These are phyloP conservation scores for Carpatolechia fugitivella DNA, from an alignment of 2,888 invertebrate genomes.

Conservation along the genomic window DNA sequence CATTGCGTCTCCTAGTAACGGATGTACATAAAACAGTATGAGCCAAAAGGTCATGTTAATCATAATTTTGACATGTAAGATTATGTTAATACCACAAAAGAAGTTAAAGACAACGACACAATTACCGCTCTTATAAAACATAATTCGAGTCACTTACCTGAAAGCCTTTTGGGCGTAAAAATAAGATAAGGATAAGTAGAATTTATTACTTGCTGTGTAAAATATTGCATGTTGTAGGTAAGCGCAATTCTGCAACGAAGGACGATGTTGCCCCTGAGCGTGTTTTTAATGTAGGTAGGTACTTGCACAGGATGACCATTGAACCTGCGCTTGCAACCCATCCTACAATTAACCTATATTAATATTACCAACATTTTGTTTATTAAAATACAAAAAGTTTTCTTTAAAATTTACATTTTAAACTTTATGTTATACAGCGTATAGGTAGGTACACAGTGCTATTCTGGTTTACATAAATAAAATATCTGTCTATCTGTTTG, in stretches of 20 bases:
- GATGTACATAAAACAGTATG: slow-evolving; percentile 8
- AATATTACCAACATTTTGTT: too few species aligned
- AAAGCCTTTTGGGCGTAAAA: slow-evolving; percentile 50
- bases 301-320: slow-evolving; percentile 22
- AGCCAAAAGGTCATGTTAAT: slow-evolving; percentile 5
- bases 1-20: neutral
- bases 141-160: slow-evolving; percentile 33
- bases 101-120: slow-evolving; percentile 25
- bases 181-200: slow-evolving; percentile 45
- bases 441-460: too few species aligned
- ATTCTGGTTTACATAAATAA: too few species aligned
- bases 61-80: slow-evolving; percentile 7
- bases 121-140: slow-evolving; percentile 36
- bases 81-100: slow-evolving; percentile 21
- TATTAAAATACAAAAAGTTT: too few species aligned
- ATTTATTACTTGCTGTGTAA: slow-evolving; percentile 56
- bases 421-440: too few species aligned
- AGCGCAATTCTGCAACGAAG: slow-evolving; percentile 51
- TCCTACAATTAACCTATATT: neutral
- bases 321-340: neutral
- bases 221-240: slow-evolving; percentile 50
- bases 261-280: slow-evolving; percentile 60
- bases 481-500: too few species aligned
- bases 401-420: too few species aligned
- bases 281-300: slow-evolving; percentile 49